Evolutionary conservation across 2,113 vertebrate species (phyloP).

Genomic region (Podarcis cretensis): DNA sequence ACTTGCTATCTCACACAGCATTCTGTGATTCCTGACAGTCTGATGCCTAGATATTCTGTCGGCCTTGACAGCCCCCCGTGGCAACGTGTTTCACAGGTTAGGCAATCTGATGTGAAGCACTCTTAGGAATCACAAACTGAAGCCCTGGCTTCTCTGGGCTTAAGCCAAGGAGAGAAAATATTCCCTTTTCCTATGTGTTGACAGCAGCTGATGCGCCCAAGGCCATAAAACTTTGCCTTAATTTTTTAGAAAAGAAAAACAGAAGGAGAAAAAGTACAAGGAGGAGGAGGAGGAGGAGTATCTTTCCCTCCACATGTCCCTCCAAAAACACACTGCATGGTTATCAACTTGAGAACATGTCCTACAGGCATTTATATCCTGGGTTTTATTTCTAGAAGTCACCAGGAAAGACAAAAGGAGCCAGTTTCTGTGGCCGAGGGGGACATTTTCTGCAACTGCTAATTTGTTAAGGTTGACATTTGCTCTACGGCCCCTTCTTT

Average conservation of each 20-base stretch:
- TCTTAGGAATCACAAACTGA: conserved; percentile 30
- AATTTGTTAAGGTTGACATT: conserved; percentile 74
- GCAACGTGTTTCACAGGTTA: conserved; percentile 1
- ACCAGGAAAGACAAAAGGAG: conserved; percentile 70
- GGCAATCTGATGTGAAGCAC: background rate
- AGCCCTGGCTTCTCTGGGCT: background rate
- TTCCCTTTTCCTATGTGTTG: conserved; percentile 6
- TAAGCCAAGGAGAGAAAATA: conserved; percentile 43
- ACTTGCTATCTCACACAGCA: too few species aligned
- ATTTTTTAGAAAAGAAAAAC: background rate
- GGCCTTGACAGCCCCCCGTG: background rate
- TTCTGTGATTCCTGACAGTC: background rate
- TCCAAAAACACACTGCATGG: conserved; percentile 46
- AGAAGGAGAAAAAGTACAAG: background rate
- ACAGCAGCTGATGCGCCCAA: conserved; percentile 60
- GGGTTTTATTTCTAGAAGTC: conserved; percentile 68
- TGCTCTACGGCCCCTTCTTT: conserved; percentile 56
- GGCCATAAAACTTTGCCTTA: conserved; percentile 66
- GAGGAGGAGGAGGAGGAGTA: conserved; percentile 19
- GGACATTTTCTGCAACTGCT: conserved; percentile 59
- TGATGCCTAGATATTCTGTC: background rate
- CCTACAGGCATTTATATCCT: conserved; percentile 56
- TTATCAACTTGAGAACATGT: conserved; percentile 60
- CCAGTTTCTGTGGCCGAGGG: conserved; percentile 63
- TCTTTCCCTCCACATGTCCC: background rate